These are phyloP conservation scores for Lysiphlebus fabarum DNA, from an alignment of 1,140 invertebrate species.

Conservation along the genomic window DNA sequence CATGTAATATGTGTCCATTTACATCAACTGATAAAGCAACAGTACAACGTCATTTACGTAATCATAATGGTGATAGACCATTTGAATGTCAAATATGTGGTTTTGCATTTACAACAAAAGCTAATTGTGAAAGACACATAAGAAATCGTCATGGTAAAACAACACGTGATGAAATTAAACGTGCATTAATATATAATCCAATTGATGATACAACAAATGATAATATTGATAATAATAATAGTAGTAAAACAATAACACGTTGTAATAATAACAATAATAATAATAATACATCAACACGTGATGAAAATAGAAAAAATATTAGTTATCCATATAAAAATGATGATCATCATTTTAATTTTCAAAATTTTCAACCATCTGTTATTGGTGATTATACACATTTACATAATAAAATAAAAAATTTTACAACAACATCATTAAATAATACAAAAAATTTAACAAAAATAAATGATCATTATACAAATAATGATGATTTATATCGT, in stretches of 20 bases:
- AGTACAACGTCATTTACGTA: constrained; percentile 83
- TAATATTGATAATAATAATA: constrained; percentile 58
- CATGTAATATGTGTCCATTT: constrained; percentile 91
- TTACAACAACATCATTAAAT: too few relatives aligned
- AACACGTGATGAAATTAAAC: constrained; percentile 80
- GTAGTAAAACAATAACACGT: constrained; percentile 34
- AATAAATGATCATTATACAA: too few relatives aligned
- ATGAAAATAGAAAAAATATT: constrained; percentile 43
- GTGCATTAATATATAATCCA: constrained; percentile 80
- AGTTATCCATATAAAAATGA: constrained; percentile 33
- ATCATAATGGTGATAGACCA: constrained; percentile 91
- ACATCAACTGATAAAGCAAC: constrained; percentile 87
- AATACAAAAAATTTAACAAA: too few relatives aligned
- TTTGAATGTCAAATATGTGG: constrained; percentile 92
- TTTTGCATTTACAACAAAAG: constrained; percentile 94
- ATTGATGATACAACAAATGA: constrained; percentile 77
- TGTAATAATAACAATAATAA: constrained; percentile 46
- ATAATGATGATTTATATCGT: too few relatives aligned
- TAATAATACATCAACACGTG: constrained; percentile 38
- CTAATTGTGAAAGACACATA: constrained; percentile 86
- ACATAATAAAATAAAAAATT: too few relatives aligned
- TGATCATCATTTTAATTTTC: not conserved
- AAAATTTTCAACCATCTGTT: too few relatives aligned
- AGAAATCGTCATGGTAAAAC: constrained; percentile 84
- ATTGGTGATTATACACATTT: too few relatives aligned